Base-by-base conservation (phyloP, 2,888 invertebrate genomes). In the Thysanoteuthis rhombus region DNA sequence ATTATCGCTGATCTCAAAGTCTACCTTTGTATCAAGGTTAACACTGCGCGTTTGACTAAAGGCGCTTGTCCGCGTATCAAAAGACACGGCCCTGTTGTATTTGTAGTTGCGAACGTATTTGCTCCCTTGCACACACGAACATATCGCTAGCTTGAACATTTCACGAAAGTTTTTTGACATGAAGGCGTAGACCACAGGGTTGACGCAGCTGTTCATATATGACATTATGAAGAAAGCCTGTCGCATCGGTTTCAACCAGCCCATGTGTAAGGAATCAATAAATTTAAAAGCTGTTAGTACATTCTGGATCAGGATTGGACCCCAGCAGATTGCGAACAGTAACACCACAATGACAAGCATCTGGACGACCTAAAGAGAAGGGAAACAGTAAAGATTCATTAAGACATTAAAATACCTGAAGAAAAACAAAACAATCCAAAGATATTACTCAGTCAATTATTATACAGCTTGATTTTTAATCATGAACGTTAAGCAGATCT, bases 111-210 rank as follows among this genome's bases (percentile, higher is more conserved):
- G 93, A n/a, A 94, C 94, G 39, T 94, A 95, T 25, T 94, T 94
- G n/a, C 94, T 94, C 1, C 95, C 95, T 93, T 94, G 94, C 75
- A 95, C 93, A 93, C 95, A 95, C 25, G 95, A 94, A 93, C 95
- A 95, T 89, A 95, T 93, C 89, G 96, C 95, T 93, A 95, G 94
- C 93, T 95, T 95, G 95, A 97, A 97, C 91, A 95, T 96, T 93
- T 96, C 97, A 4, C 98, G 97, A 96, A 98, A 98, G 97, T 98
- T 98, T 95, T 98, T 98, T 92, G 98, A 98, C 98, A 98, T 98
- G 97, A 98, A 98, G 75, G 98, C 98, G 96, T 98, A 98, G 90
- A 98, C 97, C 92, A 98, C 97, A 22, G 98, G 98, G 97, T 98
- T 98, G 95, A 98, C 97, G 96, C 98, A 98, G 96, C 98, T 98